Evolutionary conservation across 2,888 invertebrate genomes (phyloP).

Genomic region (Esperia sulphurella): DNA sequence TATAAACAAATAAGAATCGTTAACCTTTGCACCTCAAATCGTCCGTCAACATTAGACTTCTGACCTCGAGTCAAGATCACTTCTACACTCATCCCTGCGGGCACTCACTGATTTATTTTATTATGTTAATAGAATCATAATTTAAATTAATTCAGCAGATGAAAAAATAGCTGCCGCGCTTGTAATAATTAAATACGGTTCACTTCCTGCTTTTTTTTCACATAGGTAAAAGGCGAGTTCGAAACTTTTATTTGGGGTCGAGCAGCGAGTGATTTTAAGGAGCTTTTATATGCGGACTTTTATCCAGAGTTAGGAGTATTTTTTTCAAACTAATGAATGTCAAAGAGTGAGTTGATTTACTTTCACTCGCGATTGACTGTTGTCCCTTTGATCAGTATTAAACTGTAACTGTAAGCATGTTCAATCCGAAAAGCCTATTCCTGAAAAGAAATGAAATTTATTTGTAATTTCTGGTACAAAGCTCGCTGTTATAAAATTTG

Average conservation of each 20-base stretch:
- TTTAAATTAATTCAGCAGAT: constrained; percentile 58
- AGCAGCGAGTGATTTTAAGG: constrained; percentile 66
- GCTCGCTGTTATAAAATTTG: no score
- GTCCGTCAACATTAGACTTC: constrained; percentile 25
- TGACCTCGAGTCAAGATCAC: constrained; percentile 39
- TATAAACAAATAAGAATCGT: constrained; percentile 44
- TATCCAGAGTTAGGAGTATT: constrained; percentile 38
- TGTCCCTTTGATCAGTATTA: constrained; percentile 9
- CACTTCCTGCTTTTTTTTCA: constrained; percentile 47
- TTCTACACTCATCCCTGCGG: constrained; percentile 19
- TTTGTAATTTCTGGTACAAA: no score
- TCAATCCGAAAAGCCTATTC: constrained; percentile 15
- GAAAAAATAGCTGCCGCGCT: constrained; percentile 50
- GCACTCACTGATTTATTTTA: constrained; percentile 49
- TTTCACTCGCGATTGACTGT: constrained; percentile 29
- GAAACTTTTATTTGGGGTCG: constrained; percentile 59
- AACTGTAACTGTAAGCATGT: constrained; percentile 2
- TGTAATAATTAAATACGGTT: constrained; percentile 60
- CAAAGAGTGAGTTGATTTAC: constrained; percentile 55
- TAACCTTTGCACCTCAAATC: constrained; percentile 43
- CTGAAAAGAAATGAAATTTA: neutral
- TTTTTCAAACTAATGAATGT: constrained; percentile 67
- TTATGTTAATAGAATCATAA: constrained; percentile 62
- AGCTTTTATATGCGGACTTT: constrained; percentile 59
- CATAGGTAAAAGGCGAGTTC: constrained; percentile 41